Evolutionary conservation across 2,113 vertebrate genomes (phyloP).

Genomic region (Rhinolophus ferrumequinum): DNA sequence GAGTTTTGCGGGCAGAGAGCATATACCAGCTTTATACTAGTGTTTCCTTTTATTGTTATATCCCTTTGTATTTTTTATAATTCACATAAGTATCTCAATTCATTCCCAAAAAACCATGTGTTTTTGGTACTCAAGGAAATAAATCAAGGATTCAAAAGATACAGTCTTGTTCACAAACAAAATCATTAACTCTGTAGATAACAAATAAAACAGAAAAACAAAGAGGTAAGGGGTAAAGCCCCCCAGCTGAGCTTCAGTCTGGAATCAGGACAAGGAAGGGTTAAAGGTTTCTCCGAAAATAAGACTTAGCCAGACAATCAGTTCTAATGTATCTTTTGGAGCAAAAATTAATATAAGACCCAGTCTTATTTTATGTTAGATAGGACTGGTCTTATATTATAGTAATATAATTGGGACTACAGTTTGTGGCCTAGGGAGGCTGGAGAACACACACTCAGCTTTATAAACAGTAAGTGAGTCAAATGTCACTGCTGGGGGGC

Average conservation of each 20-base stretch:
- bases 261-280: neutral
- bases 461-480: neutral
- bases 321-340: no score
- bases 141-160: neutral
- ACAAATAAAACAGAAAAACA: neutral
- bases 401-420: neutral
- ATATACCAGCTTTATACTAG: neutral
- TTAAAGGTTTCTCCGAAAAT: neutral
- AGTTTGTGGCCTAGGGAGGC: neutral
- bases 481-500: neutral
- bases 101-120: neutral
- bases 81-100: slow-evolving; percentile 7
- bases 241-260: neutral
- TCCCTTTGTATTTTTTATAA: neutral
- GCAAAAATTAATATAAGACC: no score
- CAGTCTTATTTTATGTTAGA: no score
- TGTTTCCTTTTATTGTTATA: neutral
- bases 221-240: neutral
- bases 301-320: no score
- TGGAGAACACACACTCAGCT: neutral
- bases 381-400: no score
- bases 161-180: neutral
- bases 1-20: neutral
- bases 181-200: neutral
- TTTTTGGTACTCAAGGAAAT: neutral